Conservation (phyloP, 2,797 vertebrate genomes). For the Micrastur ruficollis region DNA sequence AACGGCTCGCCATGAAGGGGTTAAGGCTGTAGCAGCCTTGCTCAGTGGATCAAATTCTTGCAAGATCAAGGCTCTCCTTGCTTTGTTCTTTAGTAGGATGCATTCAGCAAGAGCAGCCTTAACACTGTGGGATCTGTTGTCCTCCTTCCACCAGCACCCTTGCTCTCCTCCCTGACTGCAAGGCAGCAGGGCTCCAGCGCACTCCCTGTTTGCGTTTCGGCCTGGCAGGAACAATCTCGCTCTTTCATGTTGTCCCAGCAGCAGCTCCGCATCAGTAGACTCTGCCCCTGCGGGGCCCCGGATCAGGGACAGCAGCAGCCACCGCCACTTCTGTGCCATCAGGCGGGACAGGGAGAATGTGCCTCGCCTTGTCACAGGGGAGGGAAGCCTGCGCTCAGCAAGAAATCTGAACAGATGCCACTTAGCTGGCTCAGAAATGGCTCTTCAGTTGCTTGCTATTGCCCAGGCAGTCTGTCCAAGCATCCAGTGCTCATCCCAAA, state of each 20-base stretch:
- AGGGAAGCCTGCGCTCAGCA: not conserved
- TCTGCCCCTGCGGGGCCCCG: not conserved
- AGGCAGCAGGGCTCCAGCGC: not conserved
- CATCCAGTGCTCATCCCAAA: not conserved
- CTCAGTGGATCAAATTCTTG: conserved; percentile 46
- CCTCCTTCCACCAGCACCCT: not conserved
- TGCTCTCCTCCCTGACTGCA: not conserved
- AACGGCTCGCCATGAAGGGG: not conserved
- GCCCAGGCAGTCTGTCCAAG: not conserved
- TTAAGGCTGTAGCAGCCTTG: conserved; percentile 9
- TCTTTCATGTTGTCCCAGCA: not conserved
- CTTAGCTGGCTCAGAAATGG: not conserved
- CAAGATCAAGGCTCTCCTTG: conserved; percentile 31
- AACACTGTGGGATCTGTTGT: not conserved
- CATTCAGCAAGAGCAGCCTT: not conserved
- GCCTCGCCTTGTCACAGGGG: not conserved
- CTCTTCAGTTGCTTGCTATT: not conserved
- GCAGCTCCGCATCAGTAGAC: conserved; percentile 3
- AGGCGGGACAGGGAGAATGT: not conserved
- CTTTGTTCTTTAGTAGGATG: conserved; percentile 47
- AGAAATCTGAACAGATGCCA: conserved; percentile 30
- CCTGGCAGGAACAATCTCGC: not conserved
- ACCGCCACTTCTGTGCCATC: not conserved
- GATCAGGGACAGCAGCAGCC: not conserved
- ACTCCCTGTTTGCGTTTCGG: not conserved